Evolutionary conservation across 2,888 invertebrate genomes (phyloP).

Genomic region (Ligdia adustata): DNA sequence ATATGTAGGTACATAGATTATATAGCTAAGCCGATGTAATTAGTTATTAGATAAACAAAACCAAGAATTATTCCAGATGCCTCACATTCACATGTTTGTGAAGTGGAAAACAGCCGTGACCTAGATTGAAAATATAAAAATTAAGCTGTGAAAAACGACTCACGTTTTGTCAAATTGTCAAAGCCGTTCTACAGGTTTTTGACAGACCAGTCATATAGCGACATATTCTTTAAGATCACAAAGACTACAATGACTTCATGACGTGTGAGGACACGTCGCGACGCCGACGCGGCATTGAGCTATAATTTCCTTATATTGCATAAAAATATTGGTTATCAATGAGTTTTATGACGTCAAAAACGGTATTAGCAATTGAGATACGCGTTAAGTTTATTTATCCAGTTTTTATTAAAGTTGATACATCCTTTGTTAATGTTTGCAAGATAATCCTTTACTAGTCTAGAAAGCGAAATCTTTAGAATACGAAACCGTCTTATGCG

Average conservation of each 20-base stretch:
- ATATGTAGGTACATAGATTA: constrained; percentile 3
- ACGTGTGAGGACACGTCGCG: constrained; percentile 10
- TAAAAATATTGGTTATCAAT: constrained; percentile 9
- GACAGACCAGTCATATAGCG: constrained; percentile 7
- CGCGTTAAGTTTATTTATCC: too few species aligned
- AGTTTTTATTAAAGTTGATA: too few species aligned
- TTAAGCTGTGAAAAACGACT: constrained; percentile 31
- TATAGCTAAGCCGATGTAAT: not conserved
- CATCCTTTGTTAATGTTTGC: too few species aligned
- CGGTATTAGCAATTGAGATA: too few species aligned
- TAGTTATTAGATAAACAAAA: not conserved
- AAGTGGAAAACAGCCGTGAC: constrained; percentile 41
- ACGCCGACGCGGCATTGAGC: constrained; percentile 3
- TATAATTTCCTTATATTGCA: constrained; percentile 5
- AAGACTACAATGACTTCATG: constrained; percentile 6
- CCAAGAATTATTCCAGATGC: constrained; percentile 19
- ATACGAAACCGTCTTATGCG: too few species aligned
- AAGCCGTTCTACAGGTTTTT: constrained; percentile 14
- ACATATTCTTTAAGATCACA: constrained; percentile 9
- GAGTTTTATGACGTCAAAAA: constrained; percentile 5
- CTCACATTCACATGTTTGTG: constrained; percentile 39
- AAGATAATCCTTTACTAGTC: too few species aligned
- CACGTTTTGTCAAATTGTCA: constrained; percentile 33
- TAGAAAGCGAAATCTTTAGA: too few species aligned
- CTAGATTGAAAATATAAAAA: constrained; percentile 41